Percentiles rank a stretch among this genome's conserved stretches.
These are phyloP conservation scores for Polydrusus cervinus DNA, from an alignment of 2,888 invertebrate genomes.

Conservation along the genomic window DNA sequence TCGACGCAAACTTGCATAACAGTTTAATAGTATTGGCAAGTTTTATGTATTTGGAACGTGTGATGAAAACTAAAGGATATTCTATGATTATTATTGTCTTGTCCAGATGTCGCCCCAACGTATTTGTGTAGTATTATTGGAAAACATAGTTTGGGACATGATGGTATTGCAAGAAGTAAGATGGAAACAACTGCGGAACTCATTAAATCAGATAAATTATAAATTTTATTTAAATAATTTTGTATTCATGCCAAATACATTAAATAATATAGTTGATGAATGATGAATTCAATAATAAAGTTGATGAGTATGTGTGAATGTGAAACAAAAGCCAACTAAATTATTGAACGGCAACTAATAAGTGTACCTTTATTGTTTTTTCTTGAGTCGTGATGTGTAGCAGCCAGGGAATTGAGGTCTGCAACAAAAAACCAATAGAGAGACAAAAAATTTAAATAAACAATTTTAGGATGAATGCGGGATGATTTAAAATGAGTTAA, in stretches of 20 bases:
- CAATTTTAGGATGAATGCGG: not conserved
- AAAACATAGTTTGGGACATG: constrained; percentile 4
- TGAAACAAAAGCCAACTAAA: not conserved
- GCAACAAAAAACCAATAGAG: constrained; percentile 65
- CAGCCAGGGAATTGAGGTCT: constrained; percentile 70
- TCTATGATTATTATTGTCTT: constrained; percentile 41
- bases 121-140: constrained; percentile 24
- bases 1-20: constrained; percentile 40
- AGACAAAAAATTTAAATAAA: constrained; percentile 23
- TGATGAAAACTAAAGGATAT: constrained; percentile 37
- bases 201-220: no score
- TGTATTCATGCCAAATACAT: no score
- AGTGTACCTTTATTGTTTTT: constrained; percentile 66
- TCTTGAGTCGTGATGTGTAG: constrained; percentile 69
- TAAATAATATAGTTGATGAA: not conserved
- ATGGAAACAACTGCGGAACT: no score
- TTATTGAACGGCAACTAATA: constrained; percentile 18
- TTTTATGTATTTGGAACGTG: constrained; percentile 49
- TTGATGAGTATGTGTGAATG: not conserved
- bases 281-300: not conserved
- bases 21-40: constrained; percentile 44
- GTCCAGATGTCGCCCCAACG: constrained; percentile 39
- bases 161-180: not conserved
- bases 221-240: no score
- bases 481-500: not conserved